phyloP scores from a whole-genome alignment of 1,140 invertebrate genomes.

The Apis mellifera region DNA sequence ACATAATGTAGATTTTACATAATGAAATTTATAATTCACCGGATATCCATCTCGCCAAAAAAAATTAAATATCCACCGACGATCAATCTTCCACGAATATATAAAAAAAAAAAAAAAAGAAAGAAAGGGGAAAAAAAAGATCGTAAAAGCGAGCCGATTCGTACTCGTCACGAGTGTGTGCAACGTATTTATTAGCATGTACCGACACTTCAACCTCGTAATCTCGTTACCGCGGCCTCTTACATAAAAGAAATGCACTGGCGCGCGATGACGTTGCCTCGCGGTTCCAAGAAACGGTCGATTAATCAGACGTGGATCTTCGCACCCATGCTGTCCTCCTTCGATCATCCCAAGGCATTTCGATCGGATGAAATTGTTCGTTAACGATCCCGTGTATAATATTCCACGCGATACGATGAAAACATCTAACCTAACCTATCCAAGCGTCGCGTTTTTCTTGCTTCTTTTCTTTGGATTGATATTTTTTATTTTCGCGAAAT shows the following conservation, averaged over 20 bases:
- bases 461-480: too few relatives aligned
- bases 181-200: conserved; percentile 43
- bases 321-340: conserved; percentile 25
- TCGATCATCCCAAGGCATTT: conserved; percentile 10
- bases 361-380: conserved; percentile 25
- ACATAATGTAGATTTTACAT: too few relatives aligned
- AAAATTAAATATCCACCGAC: too few relatives aligned
- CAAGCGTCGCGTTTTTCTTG: too few relatives aligned
- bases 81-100: not conserved
- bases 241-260: conserved; percentile 39
- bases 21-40: too few relatives aligned
- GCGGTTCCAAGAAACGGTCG: conserved; percentile 32
- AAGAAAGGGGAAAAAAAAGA: too few relatives aligned
- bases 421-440: too few relatives aligned
- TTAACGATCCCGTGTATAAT: not conserved
- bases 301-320: conserved; percentile 37
- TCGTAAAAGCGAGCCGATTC: not conserved
- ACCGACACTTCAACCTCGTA: conserved; percentile 50
- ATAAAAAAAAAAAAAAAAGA: too few relatives aligned
- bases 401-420: not conserved
- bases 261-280: conserved; percentile 26
- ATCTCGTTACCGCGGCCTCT: conserved; percentile 50
- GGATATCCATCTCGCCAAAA: too few relatives aligned
- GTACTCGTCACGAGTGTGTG: conserved; percentile 16
- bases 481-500: too few relatives aligned